A percentile compares a stretch with the other conserved stretches of the same genome.
These are phyloP conservation scores for Patella ulyssiponensis DNA, from an alignment of 2,888 invertebrate species.

Conservation along the genomic window DNA sequence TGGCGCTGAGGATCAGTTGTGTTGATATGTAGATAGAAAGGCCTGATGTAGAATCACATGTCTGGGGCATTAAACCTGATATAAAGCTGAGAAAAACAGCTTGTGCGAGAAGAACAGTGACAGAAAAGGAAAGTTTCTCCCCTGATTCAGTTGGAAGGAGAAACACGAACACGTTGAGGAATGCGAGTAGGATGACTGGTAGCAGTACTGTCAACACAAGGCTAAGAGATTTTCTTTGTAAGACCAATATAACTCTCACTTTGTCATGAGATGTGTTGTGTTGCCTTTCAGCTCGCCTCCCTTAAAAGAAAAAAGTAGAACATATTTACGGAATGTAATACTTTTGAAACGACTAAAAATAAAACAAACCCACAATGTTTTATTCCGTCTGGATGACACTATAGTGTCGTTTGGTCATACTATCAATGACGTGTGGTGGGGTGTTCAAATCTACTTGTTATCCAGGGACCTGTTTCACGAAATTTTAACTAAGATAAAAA, in stretches of 20 bases:
- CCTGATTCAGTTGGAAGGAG: not conserved
- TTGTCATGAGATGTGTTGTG: not conserved
- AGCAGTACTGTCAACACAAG: not conserved
- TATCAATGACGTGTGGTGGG: too few relatives aligned
- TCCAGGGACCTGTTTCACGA: too few relatives aligned
- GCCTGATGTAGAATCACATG: not conserved
- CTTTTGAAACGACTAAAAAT: too few relatives aligned
- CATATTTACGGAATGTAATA: too few relatives aligned
- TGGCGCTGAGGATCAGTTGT: not conserved
- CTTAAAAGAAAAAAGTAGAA: too few relatives aligned
- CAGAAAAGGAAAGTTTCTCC: not conserved
- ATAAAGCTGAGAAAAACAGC: constrained; percentile 7
- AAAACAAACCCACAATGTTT: too few relatives aligned
- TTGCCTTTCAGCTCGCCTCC: too few relatives aligned
- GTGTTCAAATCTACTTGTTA: too few relatives aligned
- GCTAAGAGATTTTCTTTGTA: constrained; percentile 2
- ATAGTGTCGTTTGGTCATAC: too few relatives aligned
- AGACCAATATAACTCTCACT: not conserved
- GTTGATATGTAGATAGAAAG: not conserved
- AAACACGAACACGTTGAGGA: not conserved
- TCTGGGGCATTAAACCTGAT: not conserved
- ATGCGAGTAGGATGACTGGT: not conserved
- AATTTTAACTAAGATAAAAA: too few relatives aligned
- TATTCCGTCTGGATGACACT: too few relatives aligned
- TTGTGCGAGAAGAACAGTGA: not conserved